phyloP scores from a whole-genome alignment of 1,140 invertebrate genomes.

The Samia ricini region DNA sequence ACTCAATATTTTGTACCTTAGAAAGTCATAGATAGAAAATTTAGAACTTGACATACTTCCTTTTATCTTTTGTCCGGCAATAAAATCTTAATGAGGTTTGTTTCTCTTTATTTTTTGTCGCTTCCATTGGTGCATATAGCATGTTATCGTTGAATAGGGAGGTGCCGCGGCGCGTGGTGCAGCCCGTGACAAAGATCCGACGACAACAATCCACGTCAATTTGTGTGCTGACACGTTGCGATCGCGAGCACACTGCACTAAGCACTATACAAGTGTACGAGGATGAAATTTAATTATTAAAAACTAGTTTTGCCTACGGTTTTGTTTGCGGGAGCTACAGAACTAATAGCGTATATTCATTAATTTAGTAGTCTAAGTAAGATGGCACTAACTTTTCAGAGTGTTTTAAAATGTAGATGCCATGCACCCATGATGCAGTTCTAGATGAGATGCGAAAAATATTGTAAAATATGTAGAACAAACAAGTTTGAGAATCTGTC shows the following conservation, averaged over 20 bases:
- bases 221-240: slow-evolving; percentile 68
- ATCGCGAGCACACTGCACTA: slow-evolving; percentile 30
- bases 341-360: not conserved
- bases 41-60: no score
- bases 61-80: not conserved
- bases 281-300: not conserved
- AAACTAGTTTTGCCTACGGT: not conserved
- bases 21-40: no score
- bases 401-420: no score
- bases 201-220: slow-evolving; percentile 69
- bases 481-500: no score
- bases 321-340: not conserved
- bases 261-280: slow-evolving; percentile 19
- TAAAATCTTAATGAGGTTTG: not conserved
- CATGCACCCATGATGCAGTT: no score
- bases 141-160: slow-evolving; percentile 2
- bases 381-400: no score
- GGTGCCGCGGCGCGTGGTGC: slow-evolving; percentile 17
- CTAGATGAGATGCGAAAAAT: no score
- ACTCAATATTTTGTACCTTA: no score
- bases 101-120: not conserved
- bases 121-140: not conserved
- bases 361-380: no score
- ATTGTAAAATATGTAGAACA: no score
- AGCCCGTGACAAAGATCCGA: slow-evolving; percentile 57